These are phyloP conservation scores for Apomyelois bistriatella DNA, from an alignment of 2,888 invertebrate species.

Conservation along the genomic window DNA sequence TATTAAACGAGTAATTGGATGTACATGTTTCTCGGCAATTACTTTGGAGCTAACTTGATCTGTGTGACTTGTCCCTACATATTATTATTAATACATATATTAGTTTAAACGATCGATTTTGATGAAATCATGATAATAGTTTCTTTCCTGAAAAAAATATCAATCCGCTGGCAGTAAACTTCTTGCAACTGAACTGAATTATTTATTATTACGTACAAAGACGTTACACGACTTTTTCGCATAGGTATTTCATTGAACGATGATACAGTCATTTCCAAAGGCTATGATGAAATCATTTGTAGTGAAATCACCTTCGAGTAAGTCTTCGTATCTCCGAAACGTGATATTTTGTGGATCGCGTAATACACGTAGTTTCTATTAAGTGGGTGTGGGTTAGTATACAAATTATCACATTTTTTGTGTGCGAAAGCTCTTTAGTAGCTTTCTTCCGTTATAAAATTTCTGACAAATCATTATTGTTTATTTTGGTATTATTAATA, in stretches of 20 bases:
- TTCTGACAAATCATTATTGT: neutral
- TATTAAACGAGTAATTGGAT: no score
- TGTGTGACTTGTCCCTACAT: no score
- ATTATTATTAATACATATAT: no score
- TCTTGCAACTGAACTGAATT: no score
- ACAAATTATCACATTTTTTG: constrained; percentile 9
- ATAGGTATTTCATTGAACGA: neutral
- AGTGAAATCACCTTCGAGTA: neutral
- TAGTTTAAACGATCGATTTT: no score
- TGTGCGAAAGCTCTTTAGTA: constrained; percentile 4
- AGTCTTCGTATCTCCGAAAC: neutral
- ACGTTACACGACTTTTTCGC: no score
- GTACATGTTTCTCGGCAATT: no score
- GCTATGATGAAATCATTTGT: neutral
- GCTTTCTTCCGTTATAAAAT: neutral
- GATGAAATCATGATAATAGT: no score
- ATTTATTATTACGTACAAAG: no score
- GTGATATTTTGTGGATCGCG: constrained; percentile 6
- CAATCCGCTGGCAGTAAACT: no score
- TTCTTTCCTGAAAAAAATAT: no score
- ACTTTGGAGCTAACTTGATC: no score
- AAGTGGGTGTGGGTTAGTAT: neutral
- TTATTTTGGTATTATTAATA: neutral
- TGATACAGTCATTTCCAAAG: neutral
- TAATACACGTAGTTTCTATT: neutral